Percentiles rank a stretch among this genome's conserved stretches.
Conservation (phyloP, 2,888 invertebrate species). For the Cordylochernes scorpioides region DNA sequence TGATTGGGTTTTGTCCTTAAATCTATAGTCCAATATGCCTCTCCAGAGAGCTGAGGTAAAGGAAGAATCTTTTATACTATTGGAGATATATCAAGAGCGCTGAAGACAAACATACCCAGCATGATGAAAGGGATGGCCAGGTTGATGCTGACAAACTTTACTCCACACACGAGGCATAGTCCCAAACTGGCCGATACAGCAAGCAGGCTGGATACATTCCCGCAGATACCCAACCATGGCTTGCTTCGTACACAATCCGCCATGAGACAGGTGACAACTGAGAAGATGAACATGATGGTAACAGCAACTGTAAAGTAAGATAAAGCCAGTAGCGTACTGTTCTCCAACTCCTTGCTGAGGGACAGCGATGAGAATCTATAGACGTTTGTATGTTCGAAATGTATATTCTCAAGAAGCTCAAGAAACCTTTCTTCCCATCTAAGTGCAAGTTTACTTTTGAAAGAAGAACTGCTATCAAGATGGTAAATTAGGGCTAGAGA, state of each 20-base stretch:
- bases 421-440: constrained; percentile 68
- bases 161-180: constrained; percentile 57
- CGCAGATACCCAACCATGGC: constrained; percentile 68
- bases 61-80: too few species aligned
- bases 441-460: constrained; percentile 34
- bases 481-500: constrained; percentile 75
- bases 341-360: constrained; percentile 66
- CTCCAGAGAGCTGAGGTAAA: too few species aligned
- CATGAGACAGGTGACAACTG: constrained; percentile 72
- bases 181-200: constrained; percentile 73
- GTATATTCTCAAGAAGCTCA: constrained; percentile 36
- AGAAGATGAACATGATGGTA: constrained; percentile 49
- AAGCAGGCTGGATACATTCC: constrained; percentile 69
- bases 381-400: constrained; percentile 53
- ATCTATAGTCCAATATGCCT: too few species aligned
- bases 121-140: constrained; percentile 79
- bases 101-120: constrained; percentile 83
- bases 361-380: constrained; percentile 65
- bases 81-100: too few species aligned
- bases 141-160: constrained; percentile 79
- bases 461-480: constrained; percentile 26
- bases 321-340: constrained; percentile 46
- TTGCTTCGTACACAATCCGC: constrained; percentile 72
- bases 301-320: constrained; percentile 38
- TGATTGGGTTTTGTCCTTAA: too few species aligned